Conservation (phyloP, 1,140 invertebrate species). For the Dendroctonus valens region DNA sequence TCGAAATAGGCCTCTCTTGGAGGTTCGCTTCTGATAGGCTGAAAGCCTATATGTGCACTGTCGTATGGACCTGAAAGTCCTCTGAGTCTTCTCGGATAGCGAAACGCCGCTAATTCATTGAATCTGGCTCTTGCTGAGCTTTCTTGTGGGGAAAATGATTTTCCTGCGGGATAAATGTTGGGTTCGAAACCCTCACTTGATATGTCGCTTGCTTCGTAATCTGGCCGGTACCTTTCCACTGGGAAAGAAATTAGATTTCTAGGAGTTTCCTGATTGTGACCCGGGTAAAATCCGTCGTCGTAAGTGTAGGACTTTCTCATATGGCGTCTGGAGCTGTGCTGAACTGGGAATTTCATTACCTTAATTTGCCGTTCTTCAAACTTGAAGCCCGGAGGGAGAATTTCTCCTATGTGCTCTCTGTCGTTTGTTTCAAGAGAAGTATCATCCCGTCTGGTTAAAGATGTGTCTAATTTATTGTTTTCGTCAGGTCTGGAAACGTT, state of each 20-base stretch:
- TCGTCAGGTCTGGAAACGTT: neutral
- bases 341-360: slow-evolving; percentile 2
- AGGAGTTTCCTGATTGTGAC: slow-evolving; percentile 7
- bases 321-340: slow-evolving; percentile 9
- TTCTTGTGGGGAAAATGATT: slow-evolving; percentile 7
- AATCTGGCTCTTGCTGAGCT: slow-evolving; percentile 24
- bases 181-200: slow-evolving; percentile 36
- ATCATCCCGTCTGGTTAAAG: slow-evolving; percentile 38
- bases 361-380: slow-evolving; percentile 5
- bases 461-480: neutral
- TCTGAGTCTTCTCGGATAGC: slow-evolving; percentile 42
- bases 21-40: slow-evolving; percentile 13
- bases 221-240: slow-evolving; percentile 35
- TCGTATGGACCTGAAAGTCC: slow-evolving; percentile 29
- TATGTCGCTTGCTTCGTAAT: slow-evolving; percentile 34
- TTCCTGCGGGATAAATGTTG: neutral
- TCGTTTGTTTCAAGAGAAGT: slow-evolving; percentile 31
- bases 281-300: slow-evolving; percentile 32
- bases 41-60: slow-evolving; percentile 27
- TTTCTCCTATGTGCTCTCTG: slow-evolving; percentile 49
- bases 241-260: slow-evolving; percentile 39
- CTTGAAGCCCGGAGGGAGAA: slow-evolving; percentile 43
- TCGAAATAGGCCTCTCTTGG: slow-evolving; percentile 37
- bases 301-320: slow-evolving; percentile 36
- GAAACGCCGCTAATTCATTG: slow-evolving; percentile 29